Conservation (phyloP, 2,888 invertebrate species). For the Lithodes maja region DNA sequence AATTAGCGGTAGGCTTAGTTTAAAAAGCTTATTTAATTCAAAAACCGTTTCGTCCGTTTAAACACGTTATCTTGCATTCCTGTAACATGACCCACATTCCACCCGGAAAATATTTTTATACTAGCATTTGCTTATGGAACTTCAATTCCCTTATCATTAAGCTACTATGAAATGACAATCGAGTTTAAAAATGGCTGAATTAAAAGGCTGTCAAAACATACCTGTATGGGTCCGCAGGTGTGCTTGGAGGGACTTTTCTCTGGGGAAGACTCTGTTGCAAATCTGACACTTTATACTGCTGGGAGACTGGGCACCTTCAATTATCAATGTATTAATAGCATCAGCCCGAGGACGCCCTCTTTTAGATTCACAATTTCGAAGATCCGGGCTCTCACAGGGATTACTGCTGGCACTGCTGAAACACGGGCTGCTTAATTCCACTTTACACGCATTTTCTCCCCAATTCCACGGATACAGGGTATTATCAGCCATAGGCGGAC, state of each 20-base stretch:
- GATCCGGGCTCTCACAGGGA: slow-evolving; percentile 47
- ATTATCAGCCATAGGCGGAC: slow-evolving; percentile 58
- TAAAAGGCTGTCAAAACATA: slow-evolving; percentile 69
- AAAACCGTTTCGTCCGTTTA: slow-evolving; percentile 43
- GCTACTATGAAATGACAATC: background rate
- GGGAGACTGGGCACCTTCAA: slow-evolving; percentile 82
- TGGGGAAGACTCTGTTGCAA: slow-evolving; percentile 84
- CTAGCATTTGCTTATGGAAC: background rate
- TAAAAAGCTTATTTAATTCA: background rate
- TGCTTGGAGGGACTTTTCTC: slow-evolving; percentile 85
- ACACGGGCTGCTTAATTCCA: slow-evolving; percentile 58
- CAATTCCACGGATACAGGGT: slow-evolving; percentile 63
- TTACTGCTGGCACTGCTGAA: slow-evolving; percentile 38
- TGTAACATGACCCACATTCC: slow-evolving; percentile 11
- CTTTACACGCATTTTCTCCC: slow-evolving; percentile 59
- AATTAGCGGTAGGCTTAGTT: too few species aligned
- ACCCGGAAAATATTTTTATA: background rate
- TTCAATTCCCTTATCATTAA: background rate
- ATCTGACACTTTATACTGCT: slow-evolving; percentile 83
- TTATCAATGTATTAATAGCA: slow-evolving; percentile 81
- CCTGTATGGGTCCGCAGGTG: slow-evolving; percentile 76
- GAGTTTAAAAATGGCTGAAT: slow-evolving; percentile 48
- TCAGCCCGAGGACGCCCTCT: slow-evolving; percentile 84
- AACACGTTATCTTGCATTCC: background rate
- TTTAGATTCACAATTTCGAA: slow-evolving; percentile 66